phyloP scores from a whole-genome alignment of 1,140 invertebrate genomes.

The Drosophila mauritiana region DNA sequence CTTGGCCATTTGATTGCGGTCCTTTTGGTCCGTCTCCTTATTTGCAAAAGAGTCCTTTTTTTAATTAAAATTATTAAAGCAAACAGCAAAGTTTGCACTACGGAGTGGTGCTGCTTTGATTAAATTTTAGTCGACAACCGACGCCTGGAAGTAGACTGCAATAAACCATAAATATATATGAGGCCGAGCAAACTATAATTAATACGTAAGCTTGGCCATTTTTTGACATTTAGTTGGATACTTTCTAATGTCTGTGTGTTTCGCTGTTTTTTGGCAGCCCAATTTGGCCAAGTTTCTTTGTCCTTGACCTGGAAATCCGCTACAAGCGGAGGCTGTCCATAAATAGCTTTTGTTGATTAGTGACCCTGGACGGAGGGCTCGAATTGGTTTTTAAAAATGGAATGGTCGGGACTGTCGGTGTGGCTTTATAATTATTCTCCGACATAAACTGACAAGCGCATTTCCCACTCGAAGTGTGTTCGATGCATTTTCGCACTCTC shows the following conservation, averaged over 20 bases:
- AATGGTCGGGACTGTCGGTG: neutral
- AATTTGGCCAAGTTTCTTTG: slow-evolving; percentile 8
- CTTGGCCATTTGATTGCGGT: slow-evolving; percentile 64
- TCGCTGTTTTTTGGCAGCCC: slow-evolving; percentile 44
- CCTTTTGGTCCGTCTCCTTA: slow-evolving; percentile 47
- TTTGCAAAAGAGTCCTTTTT: slow-evolving; percentile 33
- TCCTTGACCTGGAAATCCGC: slow-evolving; percentile 59
- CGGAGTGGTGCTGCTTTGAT: slow-evolving; percentile 40
- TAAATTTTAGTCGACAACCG: slow-evolving; percentile 39
- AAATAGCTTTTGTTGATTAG: slow-evolving; percentile 68
- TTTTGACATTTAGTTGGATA: slow-evolving; percentile 26
- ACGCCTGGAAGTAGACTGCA: slow-evolving; percentile 18
- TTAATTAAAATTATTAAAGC: slow-evolving; percentile 67
- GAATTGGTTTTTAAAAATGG: slow-evolving; percentile 59
- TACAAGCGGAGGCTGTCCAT: slow-evolving; percentile 38
- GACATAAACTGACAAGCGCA: slow-evolving; percentile 21
- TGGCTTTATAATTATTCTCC: slow-evolving; percentile 12
- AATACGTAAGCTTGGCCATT: slow-evolving; percentile 59
- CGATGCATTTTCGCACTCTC: slow-evolving; percentile 11
- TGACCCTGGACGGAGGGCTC: slow-evolving; percentile 27
- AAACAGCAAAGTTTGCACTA: slow-evolving; percentile 33
- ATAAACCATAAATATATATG: slow-evolving; percentile 56
- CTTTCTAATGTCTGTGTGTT: slow-evolving; percentile 39
- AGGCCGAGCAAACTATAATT: slow-evolving; percentile 64
- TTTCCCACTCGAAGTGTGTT: slow-evolving; percentile 14